Conservation (phyloP, 2,797 vertebrate species). For the Siniperca undulata region DNA sequence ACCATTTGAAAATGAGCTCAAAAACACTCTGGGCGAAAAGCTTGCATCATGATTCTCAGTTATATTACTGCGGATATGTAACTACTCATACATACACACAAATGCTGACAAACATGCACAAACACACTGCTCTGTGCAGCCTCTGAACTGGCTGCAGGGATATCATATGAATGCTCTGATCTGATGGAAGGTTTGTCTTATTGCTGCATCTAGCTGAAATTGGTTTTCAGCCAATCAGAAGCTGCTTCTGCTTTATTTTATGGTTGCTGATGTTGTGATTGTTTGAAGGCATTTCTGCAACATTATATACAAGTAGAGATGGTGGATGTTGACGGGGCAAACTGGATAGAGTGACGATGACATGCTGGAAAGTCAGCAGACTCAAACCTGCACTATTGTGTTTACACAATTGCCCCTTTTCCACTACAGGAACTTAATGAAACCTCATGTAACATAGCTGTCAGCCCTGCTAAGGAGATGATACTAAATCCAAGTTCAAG, state of each 20-base stretch:
- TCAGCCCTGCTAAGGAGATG: not conserved
- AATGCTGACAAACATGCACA: conserved; percentile 61
- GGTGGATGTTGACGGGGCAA: conserved; percentile 6
- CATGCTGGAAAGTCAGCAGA: conserved; percentile 4
- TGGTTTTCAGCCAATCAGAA: conserved; percentile 59
- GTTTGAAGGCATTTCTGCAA: conserved; percentile 38
- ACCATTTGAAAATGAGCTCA: conserved; percentile 98
- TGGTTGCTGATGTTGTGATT: conserved; percentile 16
- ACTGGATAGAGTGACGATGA: not conserved
- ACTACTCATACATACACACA: conserved; percentile 58
- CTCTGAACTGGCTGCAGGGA: conserved; percentile 72
- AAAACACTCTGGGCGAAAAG: conserved; percentile 95
- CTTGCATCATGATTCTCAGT: conserved; percentile 90
- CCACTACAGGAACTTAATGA: not conserved
- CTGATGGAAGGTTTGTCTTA: conserved; percentile 63
- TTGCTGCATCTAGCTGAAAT: conserved; percentile 54
- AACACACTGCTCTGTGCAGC: conserved; percentile 47
- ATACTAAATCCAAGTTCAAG: not conserved
- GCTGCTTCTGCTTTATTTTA: conserved; percentile 42
- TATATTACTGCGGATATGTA: conserved; percentile 84
- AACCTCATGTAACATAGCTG: not conserved
- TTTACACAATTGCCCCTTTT: not conserved
- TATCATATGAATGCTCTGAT: conserved; percentile 61
- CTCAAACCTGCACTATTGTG: not conserved
- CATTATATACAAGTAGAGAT: not conserved